phyloP scores from a whole-genome alignment of 2,888 invertebrate species.

The Archips crataeganus region DNA sequence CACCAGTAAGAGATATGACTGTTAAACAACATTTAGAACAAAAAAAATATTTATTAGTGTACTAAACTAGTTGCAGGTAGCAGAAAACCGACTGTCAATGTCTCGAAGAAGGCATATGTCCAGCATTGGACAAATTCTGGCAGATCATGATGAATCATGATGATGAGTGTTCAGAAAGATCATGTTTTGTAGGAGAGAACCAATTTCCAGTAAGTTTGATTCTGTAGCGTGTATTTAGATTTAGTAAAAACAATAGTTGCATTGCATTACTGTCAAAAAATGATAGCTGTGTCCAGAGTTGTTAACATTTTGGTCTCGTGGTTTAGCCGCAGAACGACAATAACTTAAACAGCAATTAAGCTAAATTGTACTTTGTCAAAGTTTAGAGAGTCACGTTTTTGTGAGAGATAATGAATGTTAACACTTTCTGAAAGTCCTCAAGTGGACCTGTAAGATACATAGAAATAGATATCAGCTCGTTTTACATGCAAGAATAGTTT shows the following conservation, averaged over 20 bases:
- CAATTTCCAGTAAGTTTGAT: too few relatives aligned
- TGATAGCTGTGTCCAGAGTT: conserved; percentile 9
- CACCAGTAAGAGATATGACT: too few relatives aligned
- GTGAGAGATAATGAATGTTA: conserved; percentile 33
- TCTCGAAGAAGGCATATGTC: too few relatives aligned
- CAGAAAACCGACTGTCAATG: too few relatives aligned
- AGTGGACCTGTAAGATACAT: not conserved
- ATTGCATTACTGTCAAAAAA: conserved; percentile 12
- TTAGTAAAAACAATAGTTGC: not conserved
- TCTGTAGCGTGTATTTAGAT: not conserved
- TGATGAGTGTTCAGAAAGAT: too few relatives aligned
- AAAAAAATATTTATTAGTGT: too few relatives aligned
- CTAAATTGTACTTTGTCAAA: conserved; percentile 38
- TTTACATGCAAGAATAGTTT: not conserved
- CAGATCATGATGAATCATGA: too few relatives aligned
- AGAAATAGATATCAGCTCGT: not conserved
- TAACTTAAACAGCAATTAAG: conserved; percentile 42
- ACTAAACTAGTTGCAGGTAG: too few relatives aligned
- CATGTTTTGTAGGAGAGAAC: too few relatives aligned
- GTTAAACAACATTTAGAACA: too few relatives aligned
- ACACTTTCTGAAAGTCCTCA: conserved; percentile 12
- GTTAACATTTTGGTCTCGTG: conserved; percentile 38
- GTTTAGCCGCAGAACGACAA: conserved; percentile 36
- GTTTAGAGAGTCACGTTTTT: conserved; percentile 34
- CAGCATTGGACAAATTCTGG: too few relatives aligned